Conservation (phyloP, 2,113 vertebrate species). For the Periophthalmus modestus region DNA sequence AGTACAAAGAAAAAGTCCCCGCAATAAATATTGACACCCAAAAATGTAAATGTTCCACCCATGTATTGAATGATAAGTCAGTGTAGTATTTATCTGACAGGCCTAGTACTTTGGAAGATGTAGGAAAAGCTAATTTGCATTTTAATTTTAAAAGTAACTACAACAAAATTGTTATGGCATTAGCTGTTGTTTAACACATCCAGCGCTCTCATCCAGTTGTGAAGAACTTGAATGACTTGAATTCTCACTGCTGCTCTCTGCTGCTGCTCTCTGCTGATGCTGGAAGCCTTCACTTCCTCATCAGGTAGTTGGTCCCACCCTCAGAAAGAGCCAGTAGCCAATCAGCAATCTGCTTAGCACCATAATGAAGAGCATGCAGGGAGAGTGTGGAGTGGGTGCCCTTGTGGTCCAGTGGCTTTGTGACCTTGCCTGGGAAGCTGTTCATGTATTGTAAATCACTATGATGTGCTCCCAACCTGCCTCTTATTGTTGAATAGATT, state of each 20-base stretch:
- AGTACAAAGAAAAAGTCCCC: too few relatives aligned
- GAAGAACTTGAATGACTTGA: neutral
- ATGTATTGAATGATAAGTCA: too few relatives aligned
- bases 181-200: neutral
- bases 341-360: constrained; percentile 48
- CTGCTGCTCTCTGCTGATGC: constrained; percentile 18
- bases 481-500: constrained; percentile 4
- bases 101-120: too few relatives aligned
- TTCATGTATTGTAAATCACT: constrained; percentile 52
- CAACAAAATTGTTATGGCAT: neutral
- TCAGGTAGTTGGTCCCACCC: constrained; percentile 38
- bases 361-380: constrained; percentile 51
- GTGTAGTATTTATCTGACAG: too few relatives aligned
- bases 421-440: constrained; percentile 58
- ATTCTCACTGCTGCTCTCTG: constrained; percentile 8
- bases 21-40: too few relatives aligned
- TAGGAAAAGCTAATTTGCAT: neutral
- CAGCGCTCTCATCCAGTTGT: neutral
- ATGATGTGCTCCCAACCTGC: constrained; percentile 17
- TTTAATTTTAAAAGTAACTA: neutral
- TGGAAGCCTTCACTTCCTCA: constrained; percentile 36
- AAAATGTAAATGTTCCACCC: too few relatives aligned
- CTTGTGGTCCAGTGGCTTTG: constrained; percentile 58
- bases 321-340: constrained; percentile 47
- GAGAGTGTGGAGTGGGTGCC: constrained; percentile 42